phyloP scores from a whole-genome alignment of 2,797 vertebrate species.

The Periparus ater region DNA sequence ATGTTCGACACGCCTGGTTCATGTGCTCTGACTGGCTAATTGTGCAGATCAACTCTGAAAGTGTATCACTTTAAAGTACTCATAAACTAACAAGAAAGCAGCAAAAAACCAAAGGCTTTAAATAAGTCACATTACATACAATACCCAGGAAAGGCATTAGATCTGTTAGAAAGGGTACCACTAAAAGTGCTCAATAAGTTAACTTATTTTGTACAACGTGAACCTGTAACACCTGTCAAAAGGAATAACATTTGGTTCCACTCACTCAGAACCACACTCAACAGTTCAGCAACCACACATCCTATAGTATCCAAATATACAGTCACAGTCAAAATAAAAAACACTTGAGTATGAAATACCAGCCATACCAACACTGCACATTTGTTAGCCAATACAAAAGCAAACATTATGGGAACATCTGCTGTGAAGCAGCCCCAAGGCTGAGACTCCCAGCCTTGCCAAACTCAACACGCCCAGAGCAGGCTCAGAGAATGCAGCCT shows the following conservation, averaged over 20 bases:
- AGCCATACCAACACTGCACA: slow-evolving; percentile 70
- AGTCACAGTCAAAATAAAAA: slow-evolving; percentile 67
- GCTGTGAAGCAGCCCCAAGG: slow-evolving; percentile 22
- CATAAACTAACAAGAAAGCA: slow-evolving; percentile 75
- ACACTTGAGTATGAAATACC: slow-evolving; percentile 53
- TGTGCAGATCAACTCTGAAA: slow-evolving; percentile 74
- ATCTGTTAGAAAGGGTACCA: slow-evolving; percentile 76
- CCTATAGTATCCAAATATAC: slow-evolving; percentile 59
- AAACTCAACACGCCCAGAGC: slow-evolving; percentile 15
- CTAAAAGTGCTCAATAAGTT: slow-evolving; percentile 92
- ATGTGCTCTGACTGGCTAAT: slow-evolving; percentile 76
- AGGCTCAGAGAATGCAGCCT: fast-evolving
- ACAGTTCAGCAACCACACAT: slow-evolving; percentile 48
- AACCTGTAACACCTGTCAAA: slow-evolving; percentile 68
- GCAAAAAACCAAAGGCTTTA: slow-evolving; percentile 75
- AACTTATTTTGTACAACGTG: slow-evolving; percentile 77
- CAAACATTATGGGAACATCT: slow-evolving; percentile 49
- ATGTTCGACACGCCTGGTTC: slow-evolving; percentile 40
- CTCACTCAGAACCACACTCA: slow-evolving; percentile 48
- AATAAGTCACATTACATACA: slow-evolving; percentile 87
- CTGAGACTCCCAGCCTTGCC: background rate
- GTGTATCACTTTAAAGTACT: slow-evolving; percentile 69
- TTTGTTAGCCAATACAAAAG: slow-evolving; percentile 73
- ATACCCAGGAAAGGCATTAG: slow-evolving; percentile 83
- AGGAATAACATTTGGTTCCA: slow-evolving; percentile 55